Evolutionary conservation across 2,888 invertebrate species (phyloP).

Genomic region (Drosophila rubida): DNA sequence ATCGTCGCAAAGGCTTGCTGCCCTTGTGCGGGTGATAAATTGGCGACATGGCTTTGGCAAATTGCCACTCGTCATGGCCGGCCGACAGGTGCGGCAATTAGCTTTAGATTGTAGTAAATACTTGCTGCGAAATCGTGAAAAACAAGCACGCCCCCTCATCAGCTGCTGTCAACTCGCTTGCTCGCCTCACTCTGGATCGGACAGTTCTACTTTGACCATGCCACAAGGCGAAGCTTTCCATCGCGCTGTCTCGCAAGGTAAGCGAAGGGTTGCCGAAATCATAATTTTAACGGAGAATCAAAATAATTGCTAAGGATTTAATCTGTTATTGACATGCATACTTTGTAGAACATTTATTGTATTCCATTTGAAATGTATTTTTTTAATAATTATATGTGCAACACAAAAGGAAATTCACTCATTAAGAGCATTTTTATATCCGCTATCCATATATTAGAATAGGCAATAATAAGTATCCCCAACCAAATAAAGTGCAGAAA

Average conservation of each 20-base stretch:
- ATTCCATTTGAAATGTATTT: too few species aligned
- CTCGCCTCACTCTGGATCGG: background rate
- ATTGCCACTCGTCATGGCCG: slow-evolving; percentile 59
- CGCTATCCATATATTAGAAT: too few species aligned
- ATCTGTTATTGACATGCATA: too few species aligned
- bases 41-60: slow-evolving; percentile 22
- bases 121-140: slow-evolving; percentile 41
- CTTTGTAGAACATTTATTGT: too few species aligned
- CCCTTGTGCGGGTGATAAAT: slow-evolving; percentile 74
- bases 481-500: too few species aligned
- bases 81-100: slow-evolving; percentile 65
- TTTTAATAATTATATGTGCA: too few species aligned
- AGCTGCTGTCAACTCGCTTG: slow-evolving; percentile 7
- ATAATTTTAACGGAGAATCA: background rate
- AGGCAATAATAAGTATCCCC: too few species aligned
- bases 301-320: background rate
- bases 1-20: slow-evolving; percentile 77
- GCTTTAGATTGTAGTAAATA: slow-evolving; percentile 44
- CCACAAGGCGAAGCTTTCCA: slow-evolving; percentile 79
- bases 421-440: too few species aligned
- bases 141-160: slow-evolving; percentile 50
- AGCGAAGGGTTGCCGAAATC: background rate
- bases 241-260: slow-evolving; percentile 76
- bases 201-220: slow-evolving; percentile 56
- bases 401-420: too few species aligned